Percentiles rank a stretch among this genome's conserved stretches.
phyloP scores from a whole-genome alignment of 2,113 vertebrate species.

The Marmota flaviventris region DNA sequence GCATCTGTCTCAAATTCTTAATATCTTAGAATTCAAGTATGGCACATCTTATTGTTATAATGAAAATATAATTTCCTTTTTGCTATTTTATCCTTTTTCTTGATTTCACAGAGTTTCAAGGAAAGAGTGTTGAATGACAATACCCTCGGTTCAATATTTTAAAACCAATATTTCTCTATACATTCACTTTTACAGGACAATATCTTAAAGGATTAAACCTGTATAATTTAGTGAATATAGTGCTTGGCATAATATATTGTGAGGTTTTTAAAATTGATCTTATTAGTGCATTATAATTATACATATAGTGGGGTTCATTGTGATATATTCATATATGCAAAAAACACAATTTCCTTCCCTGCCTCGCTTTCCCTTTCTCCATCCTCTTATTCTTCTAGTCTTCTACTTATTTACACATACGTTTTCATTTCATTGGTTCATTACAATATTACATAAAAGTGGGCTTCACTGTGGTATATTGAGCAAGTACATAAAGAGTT shows the following conservation, averaged over 20 bases:
- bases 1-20: neutral
- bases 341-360: no score
- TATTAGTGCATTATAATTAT: no score
- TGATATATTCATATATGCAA: no score
- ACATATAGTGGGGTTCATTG: no score
- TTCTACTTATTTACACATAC: no score
- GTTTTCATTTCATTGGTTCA: no score
- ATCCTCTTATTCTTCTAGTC: no score
- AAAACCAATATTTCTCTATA: neutral
- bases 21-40: neutral
- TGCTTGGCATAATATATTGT: neutral
- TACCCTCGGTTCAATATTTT: neutral
- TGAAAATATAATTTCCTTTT: neutral
- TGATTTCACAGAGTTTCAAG: slow-evolving; percentile 3
- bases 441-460: no score
- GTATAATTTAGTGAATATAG: neutral
- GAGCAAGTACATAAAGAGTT: neutral
- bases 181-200: neutral
- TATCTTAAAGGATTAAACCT: neutral
- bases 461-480: no score
- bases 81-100: neutral
- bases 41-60: neutral
- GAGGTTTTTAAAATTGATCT: no score
- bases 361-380: no score
- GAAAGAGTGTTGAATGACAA: neutral